phyloP scores from a whole-genome alignment of 2,797 vertebrate species.

The Cetoscarus ocellatus region DNA sequence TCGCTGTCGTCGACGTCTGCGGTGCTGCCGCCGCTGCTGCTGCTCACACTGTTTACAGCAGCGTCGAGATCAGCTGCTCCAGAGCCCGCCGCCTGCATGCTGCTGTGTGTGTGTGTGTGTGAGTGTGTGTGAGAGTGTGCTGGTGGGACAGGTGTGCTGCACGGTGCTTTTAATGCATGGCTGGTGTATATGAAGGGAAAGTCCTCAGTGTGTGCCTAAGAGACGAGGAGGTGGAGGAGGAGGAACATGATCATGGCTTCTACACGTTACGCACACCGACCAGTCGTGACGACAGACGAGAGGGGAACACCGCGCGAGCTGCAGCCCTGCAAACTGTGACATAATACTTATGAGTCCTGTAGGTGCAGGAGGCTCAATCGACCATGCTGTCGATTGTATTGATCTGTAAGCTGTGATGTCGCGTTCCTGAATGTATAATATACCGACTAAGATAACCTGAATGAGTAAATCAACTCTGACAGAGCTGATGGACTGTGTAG shows the following conservation, averaged over 20 bases:
- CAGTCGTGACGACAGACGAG: slow-evolving; percentile 73
- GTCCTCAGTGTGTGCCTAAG: slow-evolving; percentile 13
- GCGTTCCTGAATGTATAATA: not conserved
- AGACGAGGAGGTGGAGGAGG: slow-evolving; percentile 23
- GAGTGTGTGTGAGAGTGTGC: not conserved
- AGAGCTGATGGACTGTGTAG: too few species aligned
- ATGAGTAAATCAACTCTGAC: not conserved
- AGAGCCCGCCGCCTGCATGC: slow-evolving; percentile 58
- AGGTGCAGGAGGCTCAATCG: not conserved
- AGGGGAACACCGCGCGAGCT: slow-evolving; percentile 41
- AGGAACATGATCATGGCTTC: slow-evolving; percentile 56
- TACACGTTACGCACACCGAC: slow-evolving; percentile 48
- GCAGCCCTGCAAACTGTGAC: slow-evolving; percentile 13
- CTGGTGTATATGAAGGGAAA: slow-evolving; percentile 24
- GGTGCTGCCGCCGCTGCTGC: slow-evolving; percentile 41
- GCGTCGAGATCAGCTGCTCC: slow-evolving; percentile 57
- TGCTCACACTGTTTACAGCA: slow-evolving; percentile 58
- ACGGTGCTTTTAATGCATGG: slow-evolving; percentile 46
- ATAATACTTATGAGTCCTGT: not conserved
- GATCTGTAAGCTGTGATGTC: not conserved
- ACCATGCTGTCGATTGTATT: not conserved
- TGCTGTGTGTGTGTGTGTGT: slow-evolving; percentile 11
- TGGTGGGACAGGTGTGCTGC: not conserved
- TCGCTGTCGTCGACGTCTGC: slow-evolving; percentile 58
- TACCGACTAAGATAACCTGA: not conserved